These are phyloP conservation scores for Atta cephalotes DNA, from an alignment of 1,140 invertebrate species.

Conservation along the genomic window DNA sequence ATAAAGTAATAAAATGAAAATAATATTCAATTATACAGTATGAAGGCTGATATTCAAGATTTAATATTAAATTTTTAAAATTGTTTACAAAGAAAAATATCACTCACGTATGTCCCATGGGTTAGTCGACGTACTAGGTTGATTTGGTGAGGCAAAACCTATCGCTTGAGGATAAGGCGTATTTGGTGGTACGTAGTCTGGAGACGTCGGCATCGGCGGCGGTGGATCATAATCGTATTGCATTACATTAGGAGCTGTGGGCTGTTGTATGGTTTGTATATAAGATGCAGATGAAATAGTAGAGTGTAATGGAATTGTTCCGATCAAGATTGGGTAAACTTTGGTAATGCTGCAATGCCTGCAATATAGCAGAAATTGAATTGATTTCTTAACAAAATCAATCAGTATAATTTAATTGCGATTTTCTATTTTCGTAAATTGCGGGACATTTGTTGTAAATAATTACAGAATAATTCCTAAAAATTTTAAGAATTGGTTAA, in stretches of 20 bases:
- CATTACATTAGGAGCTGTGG: slow-evolving; percentile 24
- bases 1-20: not conserved
- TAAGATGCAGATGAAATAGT: slow-evolving; percentile 8
- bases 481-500: slow-evolving; percentile 17
- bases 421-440: not conserved
- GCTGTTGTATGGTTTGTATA: not conserved
- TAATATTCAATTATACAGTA: not conserved
- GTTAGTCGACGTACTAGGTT: not conserved
- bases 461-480: not conserved
- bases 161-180: not conserved
- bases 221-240: slow-evolving; percentile 22
- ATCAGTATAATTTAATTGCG: not conserved
- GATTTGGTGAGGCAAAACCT: slow-evolving; percentile 5
- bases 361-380: not conserved
- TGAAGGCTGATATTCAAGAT: not conserved
- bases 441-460: not conserved
- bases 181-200: slow-evolving; percentile 13
- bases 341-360: slow-evolving; percentile 67
- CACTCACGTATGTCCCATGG: slow-evolving; percentile 59
- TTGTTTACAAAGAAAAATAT: not conserved
- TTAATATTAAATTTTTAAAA: not conserved
- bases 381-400: not conserved
- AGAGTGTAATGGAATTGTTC: slow-evolving; percentile 70
- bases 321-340: slow-evolving; percentile 73
- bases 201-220: slow-evolving; percentile 18